phyloP scores from a whole-genome alignment of 2,113 vertebrate species.

The Gambusia affinis region DNA sequence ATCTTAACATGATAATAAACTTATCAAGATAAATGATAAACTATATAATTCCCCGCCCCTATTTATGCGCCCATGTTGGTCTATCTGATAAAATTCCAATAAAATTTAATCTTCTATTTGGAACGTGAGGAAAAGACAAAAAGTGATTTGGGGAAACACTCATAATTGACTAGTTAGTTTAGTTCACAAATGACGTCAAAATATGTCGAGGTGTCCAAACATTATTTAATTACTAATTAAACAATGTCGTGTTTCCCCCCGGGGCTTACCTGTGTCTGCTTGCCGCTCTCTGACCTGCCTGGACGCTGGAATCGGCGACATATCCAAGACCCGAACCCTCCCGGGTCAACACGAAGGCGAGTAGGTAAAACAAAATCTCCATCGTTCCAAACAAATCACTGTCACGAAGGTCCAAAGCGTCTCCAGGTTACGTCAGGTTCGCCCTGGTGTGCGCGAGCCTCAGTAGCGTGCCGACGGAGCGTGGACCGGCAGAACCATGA shows the following conservation, averaged over 20 bases:
- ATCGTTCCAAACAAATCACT: constrained; percentile 44
- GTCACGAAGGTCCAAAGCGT: constrained; percentile 23
- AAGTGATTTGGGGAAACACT: neutral
- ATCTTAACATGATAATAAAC: no score
- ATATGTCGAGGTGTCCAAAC: neutral
- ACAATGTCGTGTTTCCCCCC: no score
- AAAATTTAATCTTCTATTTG: neutral
- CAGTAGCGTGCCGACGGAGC: constrained; percentile 4
- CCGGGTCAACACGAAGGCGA: constrained; percentile 42
- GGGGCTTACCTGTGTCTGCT: constrained; percentile 79
- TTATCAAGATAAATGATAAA: no score
- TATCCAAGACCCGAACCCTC: constrained; percentile 61
- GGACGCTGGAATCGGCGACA: constrained; percentile 48
- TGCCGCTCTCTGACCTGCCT: constrained; percentile 68
- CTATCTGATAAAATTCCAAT: neutral
- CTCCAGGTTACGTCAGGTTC: neutral
- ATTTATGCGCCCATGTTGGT: no score
- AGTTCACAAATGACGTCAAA: neutral
- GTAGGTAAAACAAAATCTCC: constrained; percentile 62
- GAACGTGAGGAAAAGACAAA: neutral
- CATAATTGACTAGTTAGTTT: neutral
- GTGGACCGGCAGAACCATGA: constrained; percentile 14
- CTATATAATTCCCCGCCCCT: no score
- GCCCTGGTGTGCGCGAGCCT: neutral
- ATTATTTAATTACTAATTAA: neutral